Evolutionary conservation across 2,797 vertebrate species (phyloP).

Genomic region (Parambassis ranga): DNA sequence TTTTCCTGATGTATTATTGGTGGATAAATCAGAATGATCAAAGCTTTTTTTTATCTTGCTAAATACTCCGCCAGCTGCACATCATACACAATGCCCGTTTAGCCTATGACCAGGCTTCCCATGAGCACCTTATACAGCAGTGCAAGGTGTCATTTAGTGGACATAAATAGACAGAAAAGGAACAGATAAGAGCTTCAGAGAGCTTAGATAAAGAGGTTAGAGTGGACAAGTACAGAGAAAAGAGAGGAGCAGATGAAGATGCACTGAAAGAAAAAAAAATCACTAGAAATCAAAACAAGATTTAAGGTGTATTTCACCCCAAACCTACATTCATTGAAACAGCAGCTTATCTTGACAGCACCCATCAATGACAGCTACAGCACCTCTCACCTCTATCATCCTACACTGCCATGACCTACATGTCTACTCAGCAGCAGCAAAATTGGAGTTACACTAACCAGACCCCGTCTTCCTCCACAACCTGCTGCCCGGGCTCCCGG

Average conservation of each 20-base stretch:
- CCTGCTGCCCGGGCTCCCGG: background rate
- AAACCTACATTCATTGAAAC: background rate
- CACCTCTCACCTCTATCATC: background rate
- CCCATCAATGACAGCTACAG: background rate
- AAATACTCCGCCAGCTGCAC: background rate
- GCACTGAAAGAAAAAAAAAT: background rate
- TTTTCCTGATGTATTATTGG: too few species aligned
- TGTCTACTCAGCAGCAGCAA: slow-evolving; percentile 8
- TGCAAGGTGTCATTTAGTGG: background rate
- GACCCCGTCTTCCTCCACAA: slow-evolving; percentile 4
- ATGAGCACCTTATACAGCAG: background rate
- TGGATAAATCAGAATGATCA: slow-evolving; percentile 4
- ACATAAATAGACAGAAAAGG: slow-evolving; percentile 26
- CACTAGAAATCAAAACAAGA: background rate
- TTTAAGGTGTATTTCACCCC: background rate
- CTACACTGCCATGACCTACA: slow-evolving; percentile 8
- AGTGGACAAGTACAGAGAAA: background rate
- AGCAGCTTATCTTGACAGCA: slow-evolving; percentile 19
- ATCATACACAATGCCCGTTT: background rate
- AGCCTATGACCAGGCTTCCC: background rate
- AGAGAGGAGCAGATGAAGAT: background rate
- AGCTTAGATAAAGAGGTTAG: slow-evolving; percentile 8
- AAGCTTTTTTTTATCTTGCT: background rate
- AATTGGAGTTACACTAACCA: slow-evolving; percentile 32
- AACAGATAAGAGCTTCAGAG: slow-evolving; percentile 38